Base-by-base conservation (phyloP, 2,888 invertebrate species). In the Blastobasis lacticolella region DNA sequence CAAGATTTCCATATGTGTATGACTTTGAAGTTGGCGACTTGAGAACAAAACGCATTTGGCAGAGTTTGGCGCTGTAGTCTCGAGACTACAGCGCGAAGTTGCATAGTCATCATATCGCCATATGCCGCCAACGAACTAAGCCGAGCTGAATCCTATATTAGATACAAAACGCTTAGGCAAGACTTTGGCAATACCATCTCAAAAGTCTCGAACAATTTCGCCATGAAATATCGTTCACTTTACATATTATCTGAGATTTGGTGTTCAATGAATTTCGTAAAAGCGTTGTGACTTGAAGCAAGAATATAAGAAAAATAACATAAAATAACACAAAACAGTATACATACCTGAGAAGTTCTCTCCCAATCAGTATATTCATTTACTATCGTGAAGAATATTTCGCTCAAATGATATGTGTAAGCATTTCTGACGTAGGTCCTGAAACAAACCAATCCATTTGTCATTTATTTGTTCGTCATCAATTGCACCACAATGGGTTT, bases 301-400 rank as follows among this genome's bases (percentile, higher is more conserved):
- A 23, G 23, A 23, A 23, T 3, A 23, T 23, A 23, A 23, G 2
- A 3, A 23, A 23, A 23, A 23, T 23, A 23, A 23, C 23, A 23
- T 23, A 23, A 23, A 23, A 23, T 23, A 23, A 23, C 23, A 23
- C 1, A 55, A 52, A 49, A 52, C 48, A 45, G 49, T 49, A 46
- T 50, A 54, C 63, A 71, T 71, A 88, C 89, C 78, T 89, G 89
- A 8, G 95, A 95, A 42, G 96, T 96, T 64, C 96, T 89, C 69
- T 96, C 96, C 98, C 98, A 99, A 79, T 99, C 97, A 38, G 98
- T 98, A 77, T 99, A 99, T 75, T 98, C 98, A 74, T 98, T 98
- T 59, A 97, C 95, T 54, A 98, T 95, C 61, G 98, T 97, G 78
- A 95, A 95, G 88, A 97, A 97, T 76, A 99, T 97, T 88, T 98